Base-by-base conservation (phyloP, 2,113 vertebrate species). In the Dicentrarchus labrax region DNA sequence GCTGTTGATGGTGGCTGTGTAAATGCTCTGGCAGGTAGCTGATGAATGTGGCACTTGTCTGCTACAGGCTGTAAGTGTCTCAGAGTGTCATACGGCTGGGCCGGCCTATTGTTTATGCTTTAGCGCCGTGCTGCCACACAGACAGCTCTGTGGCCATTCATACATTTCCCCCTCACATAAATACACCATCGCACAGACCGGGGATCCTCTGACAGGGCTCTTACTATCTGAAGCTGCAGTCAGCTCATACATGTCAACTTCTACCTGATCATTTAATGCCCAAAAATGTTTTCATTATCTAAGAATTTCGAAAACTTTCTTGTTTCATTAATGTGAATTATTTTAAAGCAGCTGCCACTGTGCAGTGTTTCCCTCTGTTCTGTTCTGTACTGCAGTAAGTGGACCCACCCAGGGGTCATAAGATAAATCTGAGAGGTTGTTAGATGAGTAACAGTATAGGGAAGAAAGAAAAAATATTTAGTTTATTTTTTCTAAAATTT, bases 41-140 rank as follows among this genome's bases (percentile, higher is more conserved):
- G 93, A 82, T 85, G 76, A 94, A 94, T 91, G 70, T 92, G 48
- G 72, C 94, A 91, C 92, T 62, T 90, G 48, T 73, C n/a, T 93
- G 93, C 83, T 86, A 94, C 85, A 84, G 88, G 75, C 75, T 81
- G 78, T 78, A 77, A 91, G 85, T 81, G 85, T 91, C 85, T 3
- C 82, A 76, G 45, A 43, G 51, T 39, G 61, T 57, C 64, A 87
- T 80, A 86, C 72, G 61, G 84, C 86, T 48, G n/a, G 70, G 85
- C 62, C 43, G 50, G 80, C 74, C 77, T 71, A 68, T 83, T 81
- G 82, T 91, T 89, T 76, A 82, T 84, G 30, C 43, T 81, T 78
- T 88, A 88, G 80, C 89, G 87, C 87, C 48, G 24, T 51, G 43
- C 68, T 86, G 83, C 80, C 72, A 90, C 81, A 48, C 72, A 80